These are phyloP conservation scores for Deroplatys truncata DNA, from an alignment of 2,888 invertebrate species.

Conservation along the genomic window DNA sequence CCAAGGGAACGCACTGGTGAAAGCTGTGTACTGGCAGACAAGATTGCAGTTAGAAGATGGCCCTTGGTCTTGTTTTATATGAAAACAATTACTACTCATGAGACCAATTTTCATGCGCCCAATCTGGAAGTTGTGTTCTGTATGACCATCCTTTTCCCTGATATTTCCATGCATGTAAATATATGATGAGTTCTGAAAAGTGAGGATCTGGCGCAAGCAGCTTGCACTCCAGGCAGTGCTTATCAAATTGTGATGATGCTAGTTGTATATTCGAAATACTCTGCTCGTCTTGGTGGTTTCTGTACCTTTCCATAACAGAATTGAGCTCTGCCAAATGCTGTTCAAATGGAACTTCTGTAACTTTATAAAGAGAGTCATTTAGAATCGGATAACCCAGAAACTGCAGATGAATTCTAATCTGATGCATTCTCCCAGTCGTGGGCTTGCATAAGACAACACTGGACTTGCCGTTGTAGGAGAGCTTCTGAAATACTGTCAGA, in stretches of 20 bases:
- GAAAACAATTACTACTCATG: no score
- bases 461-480: slow-evolving; percentile 83
- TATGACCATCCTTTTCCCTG: slow-evolving; percentile 95
- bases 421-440: slow-evolving; percentile 96
- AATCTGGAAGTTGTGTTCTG: slow-evolving; percentile 84
- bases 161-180: slow-evolving; percentile 92
- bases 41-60: no score
- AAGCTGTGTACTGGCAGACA: no score
- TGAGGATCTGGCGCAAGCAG: slow-evolving; percentile 87
- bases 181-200: slow-evolving; percentile 90
- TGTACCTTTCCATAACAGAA: neutral
- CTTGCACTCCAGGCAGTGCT: slow-evolving; percentile 90
- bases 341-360: neutral
- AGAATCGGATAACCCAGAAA: slow-evolving; percentile 96
- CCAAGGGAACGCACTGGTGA: no score
- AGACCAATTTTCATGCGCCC: slow-evolving; percentile 57
- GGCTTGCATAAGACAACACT: slow-evolving; percentile 94
- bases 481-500: slow-evolving; percentile 82
- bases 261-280: no score
- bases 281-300: neutral
- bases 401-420: slow-evolving; percentile 97
- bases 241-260: slow-evolving; percentile 48
- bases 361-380: slow-evolving; percentile 89
- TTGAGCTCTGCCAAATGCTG: neutral
- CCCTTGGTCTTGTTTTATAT: no score